Conservation (phyloP, 1,140 invertebrate species). For the Coenobita brevimanus region DNA sequence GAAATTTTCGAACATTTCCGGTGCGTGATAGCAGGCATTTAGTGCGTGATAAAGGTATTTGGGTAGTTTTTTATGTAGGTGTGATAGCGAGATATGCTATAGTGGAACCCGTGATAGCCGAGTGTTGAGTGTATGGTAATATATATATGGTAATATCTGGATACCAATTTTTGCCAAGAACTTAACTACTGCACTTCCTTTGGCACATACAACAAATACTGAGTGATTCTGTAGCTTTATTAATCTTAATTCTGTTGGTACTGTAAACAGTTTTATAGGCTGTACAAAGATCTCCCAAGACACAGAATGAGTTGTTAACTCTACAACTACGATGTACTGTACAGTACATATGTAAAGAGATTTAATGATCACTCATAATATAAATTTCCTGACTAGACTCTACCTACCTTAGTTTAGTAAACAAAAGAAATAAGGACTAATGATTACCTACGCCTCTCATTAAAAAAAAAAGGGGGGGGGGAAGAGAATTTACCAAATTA, state of each 20-base stretch:
- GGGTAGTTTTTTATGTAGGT: too few species aligned
- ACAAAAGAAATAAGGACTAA: not conserved
- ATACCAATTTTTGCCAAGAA: not conserved
- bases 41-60: too few species aligned
- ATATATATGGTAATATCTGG: too few species aligned
- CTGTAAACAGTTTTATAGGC: not conserved
- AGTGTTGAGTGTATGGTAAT: too few species aligned
- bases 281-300: not conserved
- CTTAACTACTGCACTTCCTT: slow-evolving; percentile 29
- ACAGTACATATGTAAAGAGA: slow-evolving; percentile 47
- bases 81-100: too few species aligned
- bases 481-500: too few species aligned
- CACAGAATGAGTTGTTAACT: slow-evolving; percentile 21
- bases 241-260: not conserved
- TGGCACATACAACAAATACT: slow-evolving; percentile 41
- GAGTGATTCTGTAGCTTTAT: not conserved
- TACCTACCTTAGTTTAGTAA: not conserved
- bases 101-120: too few species aligned
- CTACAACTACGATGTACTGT: slow-evolving; percentile 32
- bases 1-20: too few species aligned
- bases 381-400: slow-evolving; percentile 29
- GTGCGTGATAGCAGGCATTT: too few species aligned
- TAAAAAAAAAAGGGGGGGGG: not conserved
- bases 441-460: not conserved
- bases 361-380: slow-evolving; percentile 29